phyloP scores from a whole-genome alignment of 2,888 invertebrate genomes.

The Agonum fuliginosum region DNA sequence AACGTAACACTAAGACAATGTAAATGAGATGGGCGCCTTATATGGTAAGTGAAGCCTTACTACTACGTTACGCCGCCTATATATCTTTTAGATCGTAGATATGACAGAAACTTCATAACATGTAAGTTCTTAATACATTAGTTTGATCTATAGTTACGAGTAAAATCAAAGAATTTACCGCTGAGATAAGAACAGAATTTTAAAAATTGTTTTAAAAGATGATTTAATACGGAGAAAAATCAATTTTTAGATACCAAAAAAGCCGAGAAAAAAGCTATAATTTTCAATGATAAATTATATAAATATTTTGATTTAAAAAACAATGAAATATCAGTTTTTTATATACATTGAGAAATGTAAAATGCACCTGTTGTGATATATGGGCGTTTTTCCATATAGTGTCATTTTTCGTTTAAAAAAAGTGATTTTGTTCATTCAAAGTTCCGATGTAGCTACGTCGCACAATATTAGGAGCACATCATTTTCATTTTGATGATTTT shows the following conservation, averaged over 20 bases:
- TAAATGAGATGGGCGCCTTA: slow-evolving; percentile 27
- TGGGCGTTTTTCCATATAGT: no score
- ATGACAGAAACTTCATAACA: slow-evolving; percentile 48
- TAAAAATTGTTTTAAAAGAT: neutral
- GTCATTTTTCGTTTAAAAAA: no score
- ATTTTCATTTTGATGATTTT: no score
- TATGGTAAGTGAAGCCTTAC: slow-evolving; percentile 29
- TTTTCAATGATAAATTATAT: neutral
- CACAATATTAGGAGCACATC: no score
- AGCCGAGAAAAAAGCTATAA: no score
- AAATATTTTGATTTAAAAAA: neutral
- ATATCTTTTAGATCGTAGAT: slow-evolving; percentile 38
- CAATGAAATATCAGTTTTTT: no score
- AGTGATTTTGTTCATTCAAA: no score
- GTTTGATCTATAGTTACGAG: slow-evolving; percentile 20
- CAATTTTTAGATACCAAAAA: neutral
- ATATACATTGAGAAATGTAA: no score
- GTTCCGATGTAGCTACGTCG: no score
- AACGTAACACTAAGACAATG: slow-evolving; percentile 22
- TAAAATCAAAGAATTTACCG: slow-evolving; percentile 9
- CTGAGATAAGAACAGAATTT: slow-evolving; percentile 3
- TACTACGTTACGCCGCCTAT: slow-evolving; percentile 50
- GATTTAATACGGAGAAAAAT: slow-evolving; percentile 2
- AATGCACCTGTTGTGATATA: no score
- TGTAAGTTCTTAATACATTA: slow-evolving; percentile 39